phyloP scores from a whole-genome alignment of 2,113 vertebrate genomes.

The Monarcha castaneiventris region DNA sequence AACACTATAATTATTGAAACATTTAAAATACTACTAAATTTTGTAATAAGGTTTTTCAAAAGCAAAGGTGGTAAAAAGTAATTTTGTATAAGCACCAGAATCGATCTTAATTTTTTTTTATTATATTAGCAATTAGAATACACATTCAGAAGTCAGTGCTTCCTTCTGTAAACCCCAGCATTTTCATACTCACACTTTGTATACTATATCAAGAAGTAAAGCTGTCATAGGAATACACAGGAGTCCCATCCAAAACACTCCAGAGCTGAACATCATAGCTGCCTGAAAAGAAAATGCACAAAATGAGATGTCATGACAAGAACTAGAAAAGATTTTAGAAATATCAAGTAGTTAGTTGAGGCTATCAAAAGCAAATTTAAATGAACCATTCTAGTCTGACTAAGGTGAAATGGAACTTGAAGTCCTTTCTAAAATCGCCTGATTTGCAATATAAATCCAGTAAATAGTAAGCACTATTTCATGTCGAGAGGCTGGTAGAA shows the following conservation, averaged over 20 bases:
- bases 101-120: not conserved
- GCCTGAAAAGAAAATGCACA: conserved; percentile 75
- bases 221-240: conserved; percentile 93
- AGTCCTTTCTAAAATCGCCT: not conserved
- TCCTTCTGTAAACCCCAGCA: not conserved
- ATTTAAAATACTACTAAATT: not conserved
- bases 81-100: not conserved
- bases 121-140: not conserved
- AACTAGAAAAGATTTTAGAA: not conserved
- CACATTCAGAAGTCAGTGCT: not conserved
- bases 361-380: not conserved
- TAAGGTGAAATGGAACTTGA: not conserved
- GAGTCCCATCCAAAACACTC: conserved; percentile 95
- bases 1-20: not conserved
- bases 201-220: conserved; percentile 88
- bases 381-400: not conserved
- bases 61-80: not conserved
- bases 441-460: not conserved
- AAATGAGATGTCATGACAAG: not conserved
- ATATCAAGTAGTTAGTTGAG: not conserved
- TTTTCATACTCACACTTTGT: conserved; percentile 90
- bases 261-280: conserved; percentile 91
- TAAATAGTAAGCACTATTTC: not conserved
- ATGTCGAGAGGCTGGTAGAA: not conserved
- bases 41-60: not conserved